Percentiles rank a stretch among this genome's conserved stretches.
Conservation (phyloP, 1,140 invertebrate species). For the Pseudomyrmex pallidus region DNA sequence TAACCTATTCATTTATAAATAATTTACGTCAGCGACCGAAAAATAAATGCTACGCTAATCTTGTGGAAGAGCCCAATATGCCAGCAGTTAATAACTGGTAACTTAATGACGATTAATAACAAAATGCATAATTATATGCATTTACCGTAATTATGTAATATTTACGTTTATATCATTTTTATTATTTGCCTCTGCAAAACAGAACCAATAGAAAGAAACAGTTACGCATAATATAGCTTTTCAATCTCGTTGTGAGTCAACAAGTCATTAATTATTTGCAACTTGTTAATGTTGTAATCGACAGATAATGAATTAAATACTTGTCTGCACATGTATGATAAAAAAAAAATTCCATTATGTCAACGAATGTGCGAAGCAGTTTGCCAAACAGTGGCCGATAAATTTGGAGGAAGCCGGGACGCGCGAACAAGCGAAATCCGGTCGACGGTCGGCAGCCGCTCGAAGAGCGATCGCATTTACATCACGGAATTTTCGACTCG, state of each 20-base stretch:
- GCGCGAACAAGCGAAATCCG: constrained; percentile 33
- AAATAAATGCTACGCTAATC: constrained; percentile 13
- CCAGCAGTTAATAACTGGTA: no score
- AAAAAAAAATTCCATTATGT: constrained; percentile 9
- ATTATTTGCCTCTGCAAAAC: neutral
- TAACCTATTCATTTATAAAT: constrained; percentile 66
- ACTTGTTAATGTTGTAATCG: neutral
- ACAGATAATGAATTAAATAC: neutral
- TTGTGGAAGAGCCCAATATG: neutral
- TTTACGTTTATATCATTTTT: neutral
- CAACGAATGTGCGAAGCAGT: neutral
- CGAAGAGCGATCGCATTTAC: constrained; percentile 41
- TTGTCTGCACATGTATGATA: neutral
- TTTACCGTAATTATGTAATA: no score
- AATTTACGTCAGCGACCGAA: constrained; percentile 46
- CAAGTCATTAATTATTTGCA: neutral
- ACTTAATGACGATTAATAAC: constrained; percentile 7
- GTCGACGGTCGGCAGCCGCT: neutral
- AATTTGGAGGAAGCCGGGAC: neutral
- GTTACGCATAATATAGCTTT: neutral
- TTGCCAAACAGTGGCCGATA: constrained; percentile 25
- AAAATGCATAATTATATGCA: constrained; percentile 2
- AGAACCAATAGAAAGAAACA: neutral
- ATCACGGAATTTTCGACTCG: constrained; percentile 63
- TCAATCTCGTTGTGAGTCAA: neutral